phyloP scores from a whole-genome alignment of 2,888 invertebrate species.

The Autographa pulchrina region DNA sequence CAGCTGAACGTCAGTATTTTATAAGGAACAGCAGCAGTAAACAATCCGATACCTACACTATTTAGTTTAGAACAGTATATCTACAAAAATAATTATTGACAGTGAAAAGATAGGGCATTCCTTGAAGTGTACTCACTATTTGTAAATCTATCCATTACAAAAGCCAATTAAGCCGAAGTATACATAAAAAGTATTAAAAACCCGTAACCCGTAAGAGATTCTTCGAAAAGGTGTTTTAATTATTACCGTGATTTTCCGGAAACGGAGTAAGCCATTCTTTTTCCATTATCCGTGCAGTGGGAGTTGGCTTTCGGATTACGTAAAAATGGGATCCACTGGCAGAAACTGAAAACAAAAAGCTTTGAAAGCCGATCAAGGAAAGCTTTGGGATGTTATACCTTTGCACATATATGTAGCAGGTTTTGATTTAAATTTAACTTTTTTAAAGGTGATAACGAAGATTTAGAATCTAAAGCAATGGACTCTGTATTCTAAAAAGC shows the following conservation, averaged over 20 bases:
- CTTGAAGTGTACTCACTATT: too few species aligned
- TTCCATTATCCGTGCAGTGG: background rate
- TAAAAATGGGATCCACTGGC: background rate
- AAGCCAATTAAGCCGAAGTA: too few species aligned
- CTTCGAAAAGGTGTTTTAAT: background rate
- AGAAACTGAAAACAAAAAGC: background rate
- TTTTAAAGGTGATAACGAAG: background rate
- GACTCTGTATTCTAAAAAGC: too few species aligned
- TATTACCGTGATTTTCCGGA: background rate
- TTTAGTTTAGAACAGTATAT: too few species aligned
- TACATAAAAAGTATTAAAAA: background rate
- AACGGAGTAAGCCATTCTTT: background rate
- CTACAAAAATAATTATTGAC: too few species aligned
- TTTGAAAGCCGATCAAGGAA: background rate
- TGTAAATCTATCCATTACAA: too few species aligned
- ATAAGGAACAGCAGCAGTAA: too few species aligned
- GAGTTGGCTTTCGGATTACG: slow-evolving; percentile 1
- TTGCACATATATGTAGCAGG: background rate
- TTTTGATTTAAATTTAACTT: background rate
- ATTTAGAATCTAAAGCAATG: background rate
- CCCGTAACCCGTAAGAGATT: background rate
- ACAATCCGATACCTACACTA: too few species aligned
- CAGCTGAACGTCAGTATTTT: too few species aligned
- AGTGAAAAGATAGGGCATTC: too few species aligned
- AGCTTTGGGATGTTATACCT: slow-evolving; percentile 1